Evolutionary conservation across 2,888 invertebrate genomes (phyloP), one percentile per base, ranked within the genome.

Genomic region (Mesorhabditis spiculigera): DNA sequence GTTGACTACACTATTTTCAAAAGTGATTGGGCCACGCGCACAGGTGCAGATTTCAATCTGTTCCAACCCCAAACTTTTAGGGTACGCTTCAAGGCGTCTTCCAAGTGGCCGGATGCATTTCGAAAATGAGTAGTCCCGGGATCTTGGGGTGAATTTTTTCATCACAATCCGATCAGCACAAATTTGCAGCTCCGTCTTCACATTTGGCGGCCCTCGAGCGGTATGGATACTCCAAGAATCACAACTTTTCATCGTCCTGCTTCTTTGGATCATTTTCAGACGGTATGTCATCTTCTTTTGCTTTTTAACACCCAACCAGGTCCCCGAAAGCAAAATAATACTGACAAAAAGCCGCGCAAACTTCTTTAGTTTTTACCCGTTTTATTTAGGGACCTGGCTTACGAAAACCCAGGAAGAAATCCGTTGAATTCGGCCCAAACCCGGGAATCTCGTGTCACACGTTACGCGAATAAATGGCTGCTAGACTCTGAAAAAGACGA

Each of bases 21-120:
- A 50, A 50, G 58, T 50, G 58, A 50, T 50, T n/a, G 58, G 58
- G 10, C 58, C 58, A n/a, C 8, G 58, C 8, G 58, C 58, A 50
- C 58, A 50, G 58, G 58, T 50, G n/a, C n/a, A 50, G n/a, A 13
- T 50, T 50, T 50, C 58, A 50, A 50, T 50, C 58, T 50, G 1
- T 50, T 13, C n/a, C n/a, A 10, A 13, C 58, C 8, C n/a, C 10
- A 50, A 50, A 13, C n/a, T 50, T 50, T n/a, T n/a, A 50, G 58
- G 58, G 58, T n/a, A 50, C 58, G 10, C 58, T 50, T 13, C 58
- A 50, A 50, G 58, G 58, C 58, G 10, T 50, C 58, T 50, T 50
- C 58, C 58, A 50, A 50, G 58, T 50, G n/a, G 58, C 58, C 58
- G 58, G 58, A 10, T 50, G 58, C 58, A 50, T 50, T 50, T 50